Conservation (phyloP, 2,888 invertebrate genomes). For the Neuroscelio doddi region DNA sequence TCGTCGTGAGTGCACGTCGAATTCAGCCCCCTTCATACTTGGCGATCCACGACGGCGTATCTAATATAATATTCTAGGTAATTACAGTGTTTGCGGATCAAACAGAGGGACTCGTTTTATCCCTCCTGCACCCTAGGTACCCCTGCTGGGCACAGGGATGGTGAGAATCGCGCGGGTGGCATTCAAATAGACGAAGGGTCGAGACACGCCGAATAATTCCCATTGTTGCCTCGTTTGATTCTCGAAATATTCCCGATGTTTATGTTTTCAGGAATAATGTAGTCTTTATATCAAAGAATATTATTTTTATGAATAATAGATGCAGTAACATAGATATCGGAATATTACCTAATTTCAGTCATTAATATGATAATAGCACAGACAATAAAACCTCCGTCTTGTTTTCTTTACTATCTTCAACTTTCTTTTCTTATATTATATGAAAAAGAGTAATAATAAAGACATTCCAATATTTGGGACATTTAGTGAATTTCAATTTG, state of each 20-base stretch:
- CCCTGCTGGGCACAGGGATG: constrained; percentile 43
- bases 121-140: constrained; percentile 25
- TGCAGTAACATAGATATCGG: too few relatives aligned
- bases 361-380: too few relatives aligned
- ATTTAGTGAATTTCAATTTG: too few relatives aligned
- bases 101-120: constrained; percentile 63
- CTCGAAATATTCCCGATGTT: constrained; percentile 41
- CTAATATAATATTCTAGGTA: constrained; percentile 72
- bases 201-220: constrained; percentile 46
- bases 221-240: constrained; percentile 42
- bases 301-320: too few relatives aligned
- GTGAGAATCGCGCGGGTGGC: constrained; percentile 60
- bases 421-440: too few relatives aligned
- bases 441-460: too few relatives aligned
- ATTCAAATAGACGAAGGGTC: constrained; percentile 42
- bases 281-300: constrained; percentile 9
- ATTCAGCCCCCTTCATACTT: constrained; percentile 42
- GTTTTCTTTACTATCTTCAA: too few relatives aligned
- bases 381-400: too few relatives aligned
- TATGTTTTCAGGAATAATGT: constrained; percentile 28
- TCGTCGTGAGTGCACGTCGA: constrained; percentile 35
- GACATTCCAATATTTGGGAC: too few relatives aligned
- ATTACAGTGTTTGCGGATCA: constrained; percentile 72
- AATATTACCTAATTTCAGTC: too few relatives aligned
- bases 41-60: constrained; percentile 53